Base-by-base conservation (phyloP, 2,113 vertebrate species). In the Perognathus longimembris region DNA sequence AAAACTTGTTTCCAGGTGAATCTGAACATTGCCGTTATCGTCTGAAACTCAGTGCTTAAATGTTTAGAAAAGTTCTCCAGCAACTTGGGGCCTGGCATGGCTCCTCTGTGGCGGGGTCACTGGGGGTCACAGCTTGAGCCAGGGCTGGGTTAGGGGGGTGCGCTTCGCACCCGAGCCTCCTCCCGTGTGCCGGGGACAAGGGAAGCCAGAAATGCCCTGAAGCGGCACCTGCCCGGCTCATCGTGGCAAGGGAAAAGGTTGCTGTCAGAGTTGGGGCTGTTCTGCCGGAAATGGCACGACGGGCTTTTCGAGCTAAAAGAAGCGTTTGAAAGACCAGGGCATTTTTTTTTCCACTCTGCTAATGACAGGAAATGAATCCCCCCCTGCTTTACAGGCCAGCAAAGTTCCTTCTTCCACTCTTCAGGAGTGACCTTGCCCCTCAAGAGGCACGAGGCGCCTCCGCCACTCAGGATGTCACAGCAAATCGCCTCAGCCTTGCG, bases 281-380 rank as follows among this genome's bases (percentile, higher is more conserved):
- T 59, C 45, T 54, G 50, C 17, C 11, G 50, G 50, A 54, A 54
- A 54, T 54, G 92, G 40, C 71, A 81, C 74, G 82, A 88, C 89
- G 36, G 90, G 76, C 64, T 90, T 94, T 94, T 87, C 76, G 80
- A 95, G 76, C 67, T 93, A 90, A 83, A 85, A 94, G 79, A 95
- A 90, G 83, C 50, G 81, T 26, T 17, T 57, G 57, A 91, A 74
- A 4, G 38, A 89, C 36, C 30, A 86, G 57, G 38, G 2, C 85
- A 83, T 90, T 74, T 45, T 96, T 93, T 90, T 84, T n/a, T n/a
- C n/a, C 66, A 30, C 78, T 90, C 67, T 17, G 36, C 85, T 96
- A 95, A 94, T 79, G 69, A 91, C 92, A 89, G 96, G 94, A 96
- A 93, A 91, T 96, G 95, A 95, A 87, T 96, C 94, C 94, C 32